Base-by-base conservation (phyloP, 2,797 vertebrate species). In the Fringilla coelebs region DNA sequence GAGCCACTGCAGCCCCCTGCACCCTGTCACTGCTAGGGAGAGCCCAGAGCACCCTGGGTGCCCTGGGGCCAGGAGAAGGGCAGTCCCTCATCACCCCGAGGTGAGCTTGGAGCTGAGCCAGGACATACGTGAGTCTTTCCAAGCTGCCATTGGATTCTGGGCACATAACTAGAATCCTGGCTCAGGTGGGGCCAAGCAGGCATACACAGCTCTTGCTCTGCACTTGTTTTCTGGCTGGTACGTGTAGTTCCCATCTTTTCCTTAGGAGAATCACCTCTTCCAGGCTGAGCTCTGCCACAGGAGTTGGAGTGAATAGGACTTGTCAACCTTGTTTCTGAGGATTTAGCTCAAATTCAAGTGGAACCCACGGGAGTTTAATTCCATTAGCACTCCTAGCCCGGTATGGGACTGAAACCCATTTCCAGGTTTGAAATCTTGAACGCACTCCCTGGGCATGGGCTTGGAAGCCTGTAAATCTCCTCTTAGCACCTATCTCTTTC, bases 61-160 rank as follows among this genome's bases (percentile, higher is more conserved):
- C 29, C 48, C n/a, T 5, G 16, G 31, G 31, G 36, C 45, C 1
- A 0, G 62, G 40, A 77, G 62, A 14, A 54, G 31, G 48, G 29
- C 49, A 25, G 38, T 15, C 36, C 31, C 32, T 82, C 16, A 0
- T 13, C 52, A 16, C 34, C 55, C 60, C 0, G 0, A 10, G 43
- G 43, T 1, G 15, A 84, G 70, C 46, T 36, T 1, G 0, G 58
- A 60, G 36, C 71, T 12, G 26, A 45, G 34, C 66, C 8, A 22
- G 87, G 22, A 19, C 10, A 2, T 1, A 15, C 2, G 7, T 1
- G 0, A 2, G 18, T 45, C 18, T 21, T 80, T 48, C 28, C 63
- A 38, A 41, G 34, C 52, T 94, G 25, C 54, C 3, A 0, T 3
- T 24, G 61, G 65, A 48, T 77, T 85, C 51, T 1, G 19, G 40